Evolutionary conservation across 2,888 invertebrate genomes (phyloP).

Genomic region (Pristionchus exspectatus): DNA sequence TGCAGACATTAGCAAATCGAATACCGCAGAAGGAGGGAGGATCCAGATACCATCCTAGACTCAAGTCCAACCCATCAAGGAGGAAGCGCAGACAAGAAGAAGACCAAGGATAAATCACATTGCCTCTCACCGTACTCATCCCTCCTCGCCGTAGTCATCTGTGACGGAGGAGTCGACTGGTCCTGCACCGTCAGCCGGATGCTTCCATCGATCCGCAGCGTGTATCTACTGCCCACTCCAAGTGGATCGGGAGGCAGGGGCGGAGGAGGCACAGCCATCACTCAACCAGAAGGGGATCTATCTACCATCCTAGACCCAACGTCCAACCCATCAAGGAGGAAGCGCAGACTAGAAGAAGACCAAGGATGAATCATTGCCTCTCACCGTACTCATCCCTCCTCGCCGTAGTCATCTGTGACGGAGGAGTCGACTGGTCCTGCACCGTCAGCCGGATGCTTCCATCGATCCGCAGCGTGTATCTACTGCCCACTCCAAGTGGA

Average conservation of each 20-base stretch:
- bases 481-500: background rate
- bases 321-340: background rate
- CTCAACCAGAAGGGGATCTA: background rate
- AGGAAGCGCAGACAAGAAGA: background rate
- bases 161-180: background rate
- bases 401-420: slow-evolving; percentile 12
- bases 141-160: slow-evolving; percentile 23
- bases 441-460: slow-evolving; percentile 48
- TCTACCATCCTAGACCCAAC: background rate
- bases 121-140: slow-evolving; percentile 9
- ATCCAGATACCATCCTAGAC: background rate
- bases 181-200: slow-evolving; percentile 42
- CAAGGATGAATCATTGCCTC: background rate
- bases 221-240: slow-evolving; percentile 3
- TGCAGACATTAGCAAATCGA: no score
- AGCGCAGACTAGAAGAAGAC: background rate
- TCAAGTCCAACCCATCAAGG: background rate
- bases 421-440: background rate
- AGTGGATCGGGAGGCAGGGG: background rate
- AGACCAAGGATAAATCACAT: background rate
- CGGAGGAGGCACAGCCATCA: background rate
- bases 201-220: slow-evolving; percentile 52
- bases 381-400: slow-evolving; percentile 21
- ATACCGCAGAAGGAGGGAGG: background rate
- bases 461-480: slow-evolving; percentile 52